phyloP scores from a whole-genome alignment of 2,113 vertebrate genomes.

The Passer montanus region DNA sequence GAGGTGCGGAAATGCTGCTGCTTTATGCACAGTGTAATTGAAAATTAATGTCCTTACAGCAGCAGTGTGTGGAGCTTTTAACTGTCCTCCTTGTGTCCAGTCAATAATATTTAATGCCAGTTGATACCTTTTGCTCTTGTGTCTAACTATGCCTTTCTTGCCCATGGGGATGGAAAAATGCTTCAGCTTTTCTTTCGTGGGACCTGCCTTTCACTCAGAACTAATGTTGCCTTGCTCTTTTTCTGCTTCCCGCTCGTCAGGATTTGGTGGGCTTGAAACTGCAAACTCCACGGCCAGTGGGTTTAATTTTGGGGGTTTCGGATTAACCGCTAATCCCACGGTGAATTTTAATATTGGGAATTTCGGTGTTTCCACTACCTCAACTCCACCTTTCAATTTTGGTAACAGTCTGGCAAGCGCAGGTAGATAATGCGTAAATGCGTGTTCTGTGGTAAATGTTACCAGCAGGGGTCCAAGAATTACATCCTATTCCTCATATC shows the following conservation, averaged over 20 bases:
- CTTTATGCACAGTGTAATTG: neutral
- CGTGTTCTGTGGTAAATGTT: conserved; percentile 48
- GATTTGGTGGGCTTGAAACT: conserved; percentile 97
- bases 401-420: conserved; percentile 96
- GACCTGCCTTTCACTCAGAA: neutral
- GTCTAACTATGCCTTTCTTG: neutral
- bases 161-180: neutral
- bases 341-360: conserved; percentile 97
- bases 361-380: conserved; percentile 92
- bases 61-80: neutral
- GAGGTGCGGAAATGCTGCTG: neutral
- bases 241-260: conserved; percentile 82
- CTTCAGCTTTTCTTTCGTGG: neutral
- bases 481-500: neutral
- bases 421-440: conserved; percentile 84
- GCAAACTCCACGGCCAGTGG: conserved; percentile 90
- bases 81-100: neutral
- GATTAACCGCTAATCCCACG: conserved; percentile 92
- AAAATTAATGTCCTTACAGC: neutral
- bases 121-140: neutral
- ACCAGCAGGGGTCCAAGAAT: conserved; percentile 80
- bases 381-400: conserved; percentile 94
- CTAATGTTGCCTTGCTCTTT: conserved; percentile 78
- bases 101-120: neutral
- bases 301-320: conserved; percentile 99